A percentile compares a stretch with the other conserved stretches of the same genome.
These are phyloP conservation scores for Drepana arcuata DNA, from an alignment of 1,140 invertebrate genomes.

Conservation along the genomic window DNA sequence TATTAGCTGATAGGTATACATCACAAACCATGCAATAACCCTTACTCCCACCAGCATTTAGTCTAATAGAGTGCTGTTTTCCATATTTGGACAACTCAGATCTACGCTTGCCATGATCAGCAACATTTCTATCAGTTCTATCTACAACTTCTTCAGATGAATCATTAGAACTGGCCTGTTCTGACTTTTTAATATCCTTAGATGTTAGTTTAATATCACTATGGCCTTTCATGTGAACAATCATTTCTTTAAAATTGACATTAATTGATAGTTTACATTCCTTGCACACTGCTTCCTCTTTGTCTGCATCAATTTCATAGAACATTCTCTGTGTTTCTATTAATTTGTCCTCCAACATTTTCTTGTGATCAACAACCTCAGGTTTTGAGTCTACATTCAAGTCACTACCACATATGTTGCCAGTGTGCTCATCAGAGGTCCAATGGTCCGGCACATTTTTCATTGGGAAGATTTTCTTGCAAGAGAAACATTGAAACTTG, in stretches of 20 bases:
- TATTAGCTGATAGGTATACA: slow-evolving; percentile 23
- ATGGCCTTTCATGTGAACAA: too few relatives aligned
- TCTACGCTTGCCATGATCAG: slow-evolving; percentile 34
- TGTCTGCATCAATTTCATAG: slow-evolving; percentile 2
- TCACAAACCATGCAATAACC: slow-evolving; percentile 33
- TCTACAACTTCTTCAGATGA: slow-evolving; percentile 2
- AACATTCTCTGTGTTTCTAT: slow-evolving; percentile 3
- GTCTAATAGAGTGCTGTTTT: slow-evolving; percentile 28
- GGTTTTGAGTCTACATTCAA: too few relatives aligned
- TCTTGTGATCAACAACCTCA: too few relatives aligned
- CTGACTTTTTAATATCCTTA: too few relatives aligned
- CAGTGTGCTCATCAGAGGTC: too few relatives aligned
- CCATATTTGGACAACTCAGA: slow-evolving; percentile 30
- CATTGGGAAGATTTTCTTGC: slow-evolving; percentile 13
- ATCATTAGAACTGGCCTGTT: too few relatives aligned
- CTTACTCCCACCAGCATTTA: slow-evolving; percentile 27
- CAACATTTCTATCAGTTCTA: not conserved
- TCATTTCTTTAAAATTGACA: too few relatives aligned
- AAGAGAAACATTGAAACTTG: slow-evolving; percentile 31
- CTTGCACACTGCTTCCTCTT: not conserved
- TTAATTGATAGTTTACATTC: too few relatives aligned
- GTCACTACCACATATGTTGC: too few relatives aligned
- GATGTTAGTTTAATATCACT: too few relatives aligned
- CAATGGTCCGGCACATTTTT: too few relatives aligned
- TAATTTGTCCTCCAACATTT: too few relatives aligned